phyloP scores from a whole-genome alignment of 2,888 invertebrate genomes.

The Drosophila melanosoma region DNA sequence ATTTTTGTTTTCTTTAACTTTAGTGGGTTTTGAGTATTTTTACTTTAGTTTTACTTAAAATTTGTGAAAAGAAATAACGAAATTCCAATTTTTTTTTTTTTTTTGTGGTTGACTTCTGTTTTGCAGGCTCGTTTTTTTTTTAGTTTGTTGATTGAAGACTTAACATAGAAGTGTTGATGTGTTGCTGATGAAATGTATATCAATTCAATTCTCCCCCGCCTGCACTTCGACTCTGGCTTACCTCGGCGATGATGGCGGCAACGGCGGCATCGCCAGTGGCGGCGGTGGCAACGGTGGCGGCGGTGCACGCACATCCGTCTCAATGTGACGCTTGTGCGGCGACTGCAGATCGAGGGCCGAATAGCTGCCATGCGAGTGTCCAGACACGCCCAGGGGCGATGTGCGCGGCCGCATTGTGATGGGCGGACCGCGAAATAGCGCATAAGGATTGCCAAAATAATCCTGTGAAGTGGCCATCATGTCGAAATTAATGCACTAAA shows the following conservation, averaged over 20 bases:
- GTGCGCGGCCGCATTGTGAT: conserved; percentile 83
- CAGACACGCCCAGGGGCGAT: conserved; percentile 80
- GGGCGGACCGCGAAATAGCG: conserved; percentile 83
- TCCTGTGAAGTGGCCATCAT: conserved; percentile 85
- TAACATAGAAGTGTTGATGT: conserved; percentile 70
- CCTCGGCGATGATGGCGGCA: conserved; percentile 83
- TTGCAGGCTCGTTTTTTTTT: conserved; percentile 28
- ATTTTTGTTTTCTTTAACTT: conserved; percentile 38
- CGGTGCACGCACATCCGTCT: conserved; percentile 79
- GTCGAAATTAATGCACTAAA: conserved; percentile 46
- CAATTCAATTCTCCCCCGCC: conserved; percentile 35
- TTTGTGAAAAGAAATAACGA: conserved; percentile 11
- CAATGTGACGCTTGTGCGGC: conserved; percentile 82
- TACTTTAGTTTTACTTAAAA: conserved; percentile 34
- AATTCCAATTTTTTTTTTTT: conserved; percentile 35
- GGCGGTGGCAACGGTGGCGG: conserved; percentile 80
- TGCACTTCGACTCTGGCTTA: conserved; percentile 70
- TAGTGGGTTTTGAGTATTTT: conserved; percentile 55
- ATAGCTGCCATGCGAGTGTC: conserved; percentile 56
- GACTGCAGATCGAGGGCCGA: conserved; percentile 83
- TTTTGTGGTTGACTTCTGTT: conserved; percentile 18
- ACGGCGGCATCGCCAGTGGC: conserved; percentile 73
- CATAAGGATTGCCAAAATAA: conserved; percentile 85
- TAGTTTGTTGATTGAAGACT: conserved; percentile 83
- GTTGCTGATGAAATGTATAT: conserved; percentile 68